phyloP scores from a whole-genome alignment of 2,113 vertebrate species.

The Alligator mississippiensis region DNA sequence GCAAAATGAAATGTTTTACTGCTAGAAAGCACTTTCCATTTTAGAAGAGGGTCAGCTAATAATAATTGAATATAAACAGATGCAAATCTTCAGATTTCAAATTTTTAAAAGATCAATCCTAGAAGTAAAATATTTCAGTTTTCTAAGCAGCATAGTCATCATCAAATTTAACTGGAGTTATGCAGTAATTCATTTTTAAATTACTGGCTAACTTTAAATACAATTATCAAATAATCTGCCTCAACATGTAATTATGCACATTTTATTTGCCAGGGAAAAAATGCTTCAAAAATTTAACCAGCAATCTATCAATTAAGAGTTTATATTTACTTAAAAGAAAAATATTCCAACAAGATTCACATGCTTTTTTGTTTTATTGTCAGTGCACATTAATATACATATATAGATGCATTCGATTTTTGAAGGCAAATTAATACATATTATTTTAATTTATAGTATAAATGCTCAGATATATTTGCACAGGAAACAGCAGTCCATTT shows the following conservation, averaged over 20 bases:
- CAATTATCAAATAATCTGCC: background rate
- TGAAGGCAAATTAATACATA: background rate
- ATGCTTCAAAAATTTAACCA: background rate
- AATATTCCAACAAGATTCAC: background rate
- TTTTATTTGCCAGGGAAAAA: background rate
- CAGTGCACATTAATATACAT: background rate
- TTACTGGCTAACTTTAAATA: background rate
- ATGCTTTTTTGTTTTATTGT: background rate
- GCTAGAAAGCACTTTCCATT: background rate
- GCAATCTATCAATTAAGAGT: background rate
- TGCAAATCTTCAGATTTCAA: background rate
- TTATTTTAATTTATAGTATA: background rate
- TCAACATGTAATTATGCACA: background rate
- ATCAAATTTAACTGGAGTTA: background rate
- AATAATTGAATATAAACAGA: background rate
- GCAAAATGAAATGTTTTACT: background rate
- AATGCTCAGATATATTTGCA: background rate
- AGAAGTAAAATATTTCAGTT: background rate
- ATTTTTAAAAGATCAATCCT: background rate
- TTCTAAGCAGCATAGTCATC: background rate
- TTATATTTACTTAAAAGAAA: background rate
- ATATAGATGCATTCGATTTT: background rate
- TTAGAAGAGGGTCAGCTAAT: background rate
- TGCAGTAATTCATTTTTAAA: background rate
- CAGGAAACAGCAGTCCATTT: background rate